phyloP scores from a whole-genome alignment of 2,888 invertebrate species.

The Rhagophthalmus giganteus region DNA sequence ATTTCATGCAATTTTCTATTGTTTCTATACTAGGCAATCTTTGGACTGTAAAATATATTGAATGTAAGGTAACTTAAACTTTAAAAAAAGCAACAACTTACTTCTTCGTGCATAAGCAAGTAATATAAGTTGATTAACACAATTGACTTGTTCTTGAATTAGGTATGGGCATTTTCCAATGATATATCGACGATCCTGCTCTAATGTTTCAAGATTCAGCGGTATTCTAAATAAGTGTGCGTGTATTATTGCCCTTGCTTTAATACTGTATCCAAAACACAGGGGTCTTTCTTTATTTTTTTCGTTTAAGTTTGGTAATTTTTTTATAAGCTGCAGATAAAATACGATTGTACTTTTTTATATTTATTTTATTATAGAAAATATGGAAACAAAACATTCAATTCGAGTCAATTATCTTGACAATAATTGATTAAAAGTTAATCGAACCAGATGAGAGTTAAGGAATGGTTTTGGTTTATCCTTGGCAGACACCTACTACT shows the following conservation, averaged over 20 bases:
- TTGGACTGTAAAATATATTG: slow-evolving; percentile 61
- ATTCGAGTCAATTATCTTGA: too few species aligned
- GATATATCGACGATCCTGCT: slow-evolving; percentile 81
- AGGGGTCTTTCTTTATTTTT: slow-evolving; percentile 96
- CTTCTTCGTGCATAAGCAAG: slow-evolving; percentile 88
- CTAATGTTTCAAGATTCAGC: slow-evolving; percentile 76
- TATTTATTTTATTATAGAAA: too few species aligned
- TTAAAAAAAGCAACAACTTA: slow-evolving; percentile 54
- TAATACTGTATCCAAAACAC: slow-evolving; percentile 89
- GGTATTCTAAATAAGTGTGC: slow-evolving; percentile 89
- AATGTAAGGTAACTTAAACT: slow-evolving; percentile 6
- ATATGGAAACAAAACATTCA: too few species aligned
- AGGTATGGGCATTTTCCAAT: slow-evolving; percentile 92
- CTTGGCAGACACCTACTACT: too few species aligned
- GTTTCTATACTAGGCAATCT: slow-evolving; percentile 88
- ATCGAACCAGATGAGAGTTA: too few species aligned
- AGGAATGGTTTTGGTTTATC: too few species aligned
- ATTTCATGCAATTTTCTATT: slow-evolving; percentile 96
- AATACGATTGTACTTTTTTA: too few species aligned
- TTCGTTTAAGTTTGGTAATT: slow-evolving; percentile 88
- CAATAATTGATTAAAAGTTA: too few species aligned
- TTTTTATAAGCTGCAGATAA: slow-evolving; percentile 77
- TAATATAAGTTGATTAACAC: slow-evolving; percentile 90
- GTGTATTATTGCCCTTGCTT: slow-evolving; percentile 91
- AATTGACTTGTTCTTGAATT: slow-evolving; percentile 96